Percentiles rank a stretch among this genome's conserved stretches.
These are phyloP conservation scores for Entomobrya multifasciata DNA, from an alignment of 2,888 invertebrate species.

Conservation along the genomic window DNA sequence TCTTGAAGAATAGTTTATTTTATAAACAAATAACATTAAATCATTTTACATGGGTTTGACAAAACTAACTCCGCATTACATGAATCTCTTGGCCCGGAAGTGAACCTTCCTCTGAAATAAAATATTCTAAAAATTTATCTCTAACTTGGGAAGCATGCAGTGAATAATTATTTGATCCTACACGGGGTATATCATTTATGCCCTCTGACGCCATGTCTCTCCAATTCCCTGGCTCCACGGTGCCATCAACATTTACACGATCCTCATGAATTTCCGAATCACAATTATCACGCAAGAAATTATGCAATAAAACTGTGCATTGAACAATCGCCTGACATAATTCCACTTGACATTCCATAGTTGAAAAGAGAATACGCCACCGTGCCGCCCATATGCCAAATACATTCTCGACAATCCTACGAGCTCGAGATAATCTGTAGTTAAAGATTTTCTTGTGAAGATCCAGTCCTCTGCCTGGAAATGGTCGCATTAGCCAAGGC, in stretches of 20 bases:
- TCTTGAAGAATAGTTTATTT: neutral
- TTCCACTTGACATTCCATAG: neutral
- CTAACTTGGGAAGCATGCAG: neutral
- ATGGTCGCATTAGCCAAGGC: constrained; percentile 70
- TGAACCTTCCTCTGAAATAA: neutral
- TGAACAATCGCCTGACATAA: neutral
- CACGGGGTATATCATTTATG: neutral
- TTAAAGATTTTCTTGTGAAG: constrained; percentile 65
- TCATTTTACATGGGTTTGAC: too few species aligned
- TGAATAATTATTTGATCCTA: neutral
- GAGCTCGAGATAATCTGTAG: constrained; percentile 70
- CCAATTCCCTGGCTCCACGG: neutral
- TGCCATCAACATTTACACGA: neutral
- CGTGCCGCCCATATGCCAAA: constrained; percentile 72
- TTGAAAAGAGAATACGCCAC: constrained; percentile 46
- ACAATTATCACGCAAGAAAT: neutral
- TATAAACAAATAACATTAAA: neutral
- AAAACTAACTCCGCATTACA: neutral
- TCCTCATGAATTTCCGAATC: neutral
- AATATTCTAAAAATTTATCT: neutral
- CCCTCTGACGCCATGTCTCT: neutral
- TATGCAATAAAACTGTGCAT: neutral
- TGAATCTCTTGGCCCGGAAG: neutral
- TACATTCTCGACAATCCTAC: constrained; percentile 69
- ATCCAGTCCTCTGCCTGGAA: constrained; percentile 39